Evolutionary conservation across 2,888 invertebrate species (phyloP), one percentile per base, ranked within the genome.

Genomic region (Gymnocheta viridis): DNA sequence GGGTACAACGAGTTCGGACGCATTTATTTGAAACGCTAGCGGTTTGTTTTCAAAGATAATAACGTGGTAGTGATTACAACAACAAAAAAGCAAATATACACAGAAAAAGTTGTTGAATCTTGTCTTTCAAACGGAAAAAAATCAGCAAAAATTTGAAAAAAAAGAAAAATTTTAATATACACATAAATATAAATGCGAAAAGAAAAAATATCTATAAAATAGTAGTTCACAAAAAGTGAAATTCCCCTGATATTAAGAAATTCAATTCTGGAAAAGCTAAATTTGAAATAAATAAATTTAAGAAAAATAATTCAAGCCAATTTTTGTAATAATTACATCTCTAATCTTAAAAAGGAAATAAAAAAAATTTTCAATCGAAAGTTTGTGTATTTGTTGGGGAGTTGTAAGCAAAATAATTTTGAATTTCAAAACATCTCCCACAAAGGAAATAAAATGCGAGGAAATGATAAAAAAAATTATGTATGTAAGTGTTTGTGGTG

Each of bases 1-100:
- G 91, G 91, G 89, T 90, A 91, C 91, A 90, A 90, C 89, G 91
- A 90, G 91, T 89, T 88, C 90, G 91, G 91, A 91, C 91, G 91
- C 90, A 89, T 88, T 89, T 87, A 86, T 86, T 87, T 89, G 89
- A 86, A 88, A 88, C 89, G 88, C 67, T 74, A 81, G 67, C 74
- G 81, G 73, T 81, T 81, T 73, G 81, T 69, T 80, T 67, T 73
- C 66, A 74, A 74, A 67, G 87, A 86, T 87, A 87, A 87, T 79
- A 85, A 44, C 81, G 81, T 74, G 67, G 74, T 69, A 74, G 56
- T 62, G 62, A 58, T 69, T 64, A 66, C 66, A 70, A 58, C 66
- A 69, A 80, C 79, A 67, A 47, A 74, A 41, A 51, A n/a, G 64
- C 44, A 49, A 70, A 58, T 64, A 67, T 44, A 82, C 66, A 80